These are phyloP conservation scores for Caenorhabditis latens DNA, from an alignment of 1,140 invertebrate species.

Conservation along the genomic window DNA sequence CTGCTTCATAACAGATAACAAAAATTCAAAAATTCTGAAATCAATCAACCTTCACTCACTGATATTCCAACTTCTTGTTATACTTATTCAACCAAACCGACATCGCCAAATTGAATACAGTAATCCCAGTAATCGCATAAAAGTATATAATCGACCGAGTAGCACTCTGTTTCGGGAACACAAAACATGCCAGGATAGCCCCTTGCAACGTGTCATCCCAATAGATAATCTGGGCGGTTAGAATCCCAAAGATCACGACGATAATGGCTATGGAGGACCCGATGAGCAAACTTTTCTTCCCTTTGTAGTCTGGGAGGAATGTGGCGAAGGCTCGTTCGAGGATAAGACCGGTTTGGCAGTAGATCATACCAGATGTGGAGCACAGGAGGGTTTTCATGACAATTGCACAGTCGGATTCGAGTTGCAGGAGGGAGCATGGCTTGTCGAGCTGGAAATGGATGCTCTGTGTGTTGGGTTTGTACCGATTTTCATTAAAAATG, in stretches of 20 bases:
- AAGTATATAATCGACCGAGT: background rate
- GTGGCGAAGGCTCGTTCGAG: slow-evolving; percentile 6
- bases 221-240: background rate
- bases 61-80: slow-evolving; percentile 29
- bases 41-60: background rate
- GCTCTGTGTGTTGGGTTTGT: too few species aligned
- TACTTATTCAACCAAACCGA: background rate
- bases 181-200: background rate
- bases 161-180: background rate
- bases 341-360: slow-evolving; percentile 2
- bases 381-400: background rate
- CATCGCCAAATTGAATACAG: background rate
- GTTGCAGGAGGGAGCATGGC: background rate
- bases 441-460: background rate
- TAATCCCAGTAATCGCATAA: background rate
- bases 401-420: background rate
- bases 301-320: background rate
- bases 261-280: background rate
- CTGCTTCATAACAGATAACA: too few species aligned
- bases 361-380: background rate
- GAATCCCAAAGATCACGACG: background rate
- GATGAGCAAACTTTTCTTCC: background rate
- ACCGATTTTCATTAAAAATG: background rate
- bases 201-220: background rate
- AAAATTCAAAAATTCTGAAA: too few species aligned